Percentiles rank a stretch among this genome's conserved stretches.
Conservation (phyloP, 2,888 invertebrate species). For the Dascillus cervinus region DNA sequence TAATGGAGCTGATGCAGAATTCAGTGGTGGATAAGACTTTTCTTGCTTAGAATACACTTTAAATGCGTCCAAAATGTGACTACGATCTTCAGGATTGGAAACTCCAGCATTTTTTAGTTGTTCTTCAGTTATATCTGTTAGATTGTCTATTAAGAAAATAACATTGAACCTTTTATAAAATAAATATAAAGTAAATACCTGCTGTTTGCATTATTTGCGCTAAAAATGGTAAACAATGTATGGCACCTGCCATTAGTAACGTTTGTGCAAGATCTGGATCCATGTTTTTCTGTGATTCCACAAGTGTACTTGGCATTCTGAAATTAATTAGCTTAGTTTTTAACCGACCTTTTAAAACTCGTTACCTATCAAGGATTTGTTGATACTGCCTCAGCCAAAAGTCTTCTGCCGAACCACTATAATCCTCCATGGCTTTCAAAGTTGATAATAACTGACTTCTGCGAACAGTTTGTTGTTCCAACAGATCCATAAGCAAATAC, state of each 20-base stretch:
- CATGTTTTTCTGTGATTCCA: slow-evolving; percentile 53
- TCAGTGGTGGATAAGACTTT: slow-evolving; percentile 5
- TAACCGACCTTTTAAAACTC: too few relatives aligned
- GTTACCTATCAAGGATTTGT: slow-evolving; percentile 59
- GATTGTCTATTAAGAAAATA: not conserved
- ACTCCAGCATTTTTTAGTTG: slow-evolving; percentile 54
- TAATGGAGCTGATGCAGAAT: slow-evolving; percentile 12
- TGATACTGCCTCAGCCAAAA: slow-evolving; percentile 81
- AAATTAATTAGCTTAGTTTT: too few relatives aligned
- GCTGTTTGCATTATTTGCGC: slow-evolving; percentile 51
- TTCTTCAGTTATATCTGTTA: slow-evolving; percentile 43
- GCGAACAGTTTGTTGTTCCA: slow-evolving; percentile 60
- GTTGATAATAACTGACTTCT: slow-evolving; percentile 59
- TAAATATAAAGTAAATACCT: slow-evolving; percentile 30
- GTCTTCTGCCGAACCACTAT: slow-evolving; percentile 47
- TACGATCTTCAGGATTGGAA: slow-evolving; percentile 48
- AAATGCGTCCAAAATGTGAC: slow-evolving; percentile 56
- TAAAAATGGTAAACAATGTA: slow-evolving; percentile 70
- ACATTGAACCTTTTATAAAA: not conserved
- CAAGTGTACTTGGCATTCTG: slow-evolving; percentile 53
- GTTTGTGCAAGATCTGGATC: slow-evolving; percentile 62
- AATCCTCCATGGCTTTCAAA: slow-evolving; percentile 63
- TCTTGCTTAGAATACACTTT: slow-evolving; percentile 46
- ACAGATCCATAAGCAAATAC: slow-evolving; percentile 57
- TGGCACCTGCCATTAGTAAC: slow-evolving; percentile 62